phyloP scores from a whole-genome alignment of 1,140 invertebrate genomes.

The Zaprionus ghesquierei region DNA sequence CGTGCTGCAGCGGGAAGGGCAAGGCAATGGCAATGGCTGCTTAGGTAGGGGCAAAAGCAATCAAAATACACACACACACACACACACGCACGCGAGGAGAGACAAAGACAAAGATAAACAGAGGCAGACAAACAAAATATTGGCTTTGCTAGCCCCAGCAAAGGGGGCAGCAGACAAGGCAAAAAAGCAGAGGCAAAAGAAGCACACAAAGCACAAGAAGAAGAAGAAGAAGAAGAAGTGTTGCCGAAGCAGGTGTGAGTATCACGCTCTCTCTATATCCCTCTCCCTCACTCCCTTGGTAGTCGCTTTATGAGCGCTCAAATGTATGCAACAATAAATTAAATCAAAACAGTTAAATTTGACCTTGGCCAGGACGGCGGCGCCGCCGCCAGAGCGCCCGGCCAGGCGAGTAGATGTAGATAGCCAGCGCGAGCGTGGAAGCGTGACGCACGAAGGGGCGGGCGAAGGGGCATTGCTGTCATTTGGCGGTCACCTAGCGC shows the following conservation, averaged over 20 bases:
- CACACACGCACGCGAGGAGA: constrained; percentile 26
- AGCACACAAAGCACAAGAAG: background rate
- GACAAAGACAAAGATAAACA: constrained; percentile 76
- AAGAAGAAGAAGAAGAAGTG: constrained; percentile 1
- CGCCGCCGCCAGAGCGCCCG: constrained; percentile 29
- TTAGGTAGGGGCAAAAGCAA: constrained; percentile 59
- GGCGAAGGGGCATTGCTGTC: background rate
- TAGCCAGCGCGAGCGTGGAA: constrained; percentile 47
- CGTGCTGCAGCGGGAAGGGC: constrained; percentile 4
- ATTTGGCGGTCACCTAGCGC: constrained; percentile 62
- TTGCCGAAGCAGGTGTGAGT: constrained; percentile 8
- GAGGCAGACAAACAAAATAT: constrained; percentile 79
- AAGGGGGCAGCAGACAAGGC: background rate
- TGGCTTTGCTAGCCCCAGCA: constrained; percentile 57
- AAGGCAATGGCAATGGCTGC: constrained; percentile 31
- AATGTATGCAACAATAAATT: constrained; percentile 76
- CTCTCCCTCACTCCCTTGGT: background rate
- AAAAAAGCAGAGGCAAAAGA: constrained; percentile 29
- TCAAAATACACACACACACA: constrained; percentile 58
- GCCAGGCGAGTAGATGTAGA: constrained; percentile 17
- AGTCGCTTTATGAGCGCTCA: constrained; percentile 52
- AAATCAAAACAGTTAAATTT: constrained; percentile 77
- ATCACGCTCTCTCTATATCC: background rate
- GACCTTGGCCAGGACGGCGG: constrained; percentile 62
- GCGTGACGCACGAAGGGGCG: background rate